Conservation (phyloP, 2,888 invertebrate species). For the Balanococcus diminutus region DNA sequence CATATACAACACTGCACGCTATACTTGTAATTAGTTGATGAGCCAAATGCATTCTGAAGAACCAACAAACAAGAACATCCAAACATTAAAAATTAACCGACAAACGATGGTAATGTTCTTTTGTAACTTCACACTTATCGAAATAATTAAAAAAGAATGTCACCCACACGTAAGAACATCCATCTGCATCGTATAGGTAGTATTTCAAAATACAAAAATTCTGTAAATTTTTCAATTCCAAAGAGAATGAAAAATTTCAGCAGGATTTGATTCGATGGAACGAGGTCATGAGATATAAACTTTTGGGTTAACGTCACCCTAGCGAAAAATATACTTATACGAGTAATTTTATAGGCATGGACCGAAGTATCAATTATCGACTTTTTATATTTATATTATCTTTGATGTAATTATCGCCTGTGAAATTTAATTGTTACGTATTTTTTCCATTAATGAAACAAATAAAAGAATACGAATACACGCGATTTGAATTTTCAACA, state of each 20-base stretch:
- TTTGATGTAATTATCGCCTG: background rate
- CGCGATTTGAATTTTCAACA: background rate
- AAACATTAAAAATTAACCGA: background rate
- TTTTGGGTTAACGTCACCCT: background rate
- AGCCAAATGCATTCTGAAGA: background rate
- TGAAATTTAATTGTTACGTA: background rate
- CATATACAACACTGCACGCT: background rate
- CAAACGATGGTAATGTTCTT: background rate
- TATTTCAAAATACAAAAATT: background rate
- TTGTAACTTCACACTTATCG: background rate
- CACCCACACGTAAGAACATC: background rate
- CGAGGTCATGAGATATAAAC: background rate
- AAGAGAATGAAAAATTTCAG: background rate
- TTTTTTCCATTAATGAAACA: background rate
- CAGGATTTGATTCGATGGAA: background rate
- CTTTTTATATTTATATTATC: background rate
- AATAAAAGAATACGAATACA: background rate
- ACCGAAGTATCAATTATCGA: background rate
- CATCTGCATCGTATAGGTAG: background rate
- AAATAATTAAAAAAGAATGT: slow-evolving; percentile 24
- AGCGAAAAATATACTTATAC: too few relatives aligned
- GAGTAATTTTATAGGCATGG: background rate
- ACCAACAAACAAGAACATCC: background rate
- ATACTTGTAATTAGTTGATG: slow-evolving; percentile 11
- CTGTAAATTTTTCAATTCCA: background rate